Evolutionary conservation across 2,797 vertebrate species (phyloP).

Genomic region (Pachyuromys duprasi): DNA sequence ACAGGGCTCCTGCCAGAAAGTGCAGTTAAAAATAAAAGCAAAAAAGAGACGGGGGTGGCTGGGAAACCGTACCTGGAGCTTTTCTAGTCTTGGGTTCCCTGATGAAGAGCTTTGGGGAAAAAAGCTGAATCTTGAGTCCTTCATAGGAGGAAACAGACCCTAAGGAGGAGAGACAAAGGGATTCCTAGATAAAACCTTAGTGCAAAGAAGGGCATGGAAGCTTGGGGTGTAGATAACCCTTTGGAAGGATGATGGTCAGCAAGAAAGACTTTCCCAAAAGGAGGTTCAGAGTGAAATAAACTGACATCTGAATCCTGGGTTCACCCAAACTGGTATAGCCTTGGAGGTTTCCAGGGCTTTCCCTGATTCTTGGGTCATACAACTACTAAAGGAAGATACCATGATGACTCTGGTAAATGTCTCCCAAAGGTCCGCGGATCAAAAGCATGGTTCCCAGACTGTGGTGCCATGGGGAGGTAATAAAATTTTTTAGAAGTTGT

Average conservation of each 20-base stretch:
- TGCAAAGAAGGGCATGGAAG: background rate
- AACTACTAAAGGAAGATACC: background rate
- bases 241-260: rapidly evolving
- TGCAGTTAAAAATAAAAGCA: conserved; percentile 74
- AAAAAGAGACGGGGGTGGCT: background rate
- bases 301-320: background rate
- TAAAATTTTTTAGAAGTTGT: no score
- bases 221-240: no score
- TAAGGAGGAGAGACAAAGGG: background rate
- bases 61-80: background rate
- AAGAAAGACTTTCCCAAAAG: background rate
- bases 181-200: conserved; percentile 10
- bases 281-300: background rate
- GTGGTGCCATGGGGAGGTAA: background rate
- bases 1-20: conserved; percentile 74
- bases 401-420: background rate
- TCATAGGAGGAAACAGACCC: background rate
- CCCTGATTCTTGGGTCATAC: background rate
- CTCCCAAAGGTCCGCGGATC: background rate
- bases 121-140: background rate
- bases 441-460: no score
- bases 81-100: background rate
- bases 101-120: background rate
- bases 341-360: background rate
- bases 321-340: background rate